Evolutionary conservation across 2,797 vertebrate species (phyloP).

Genomic region (Harpagifer antarcticus): DNA sequence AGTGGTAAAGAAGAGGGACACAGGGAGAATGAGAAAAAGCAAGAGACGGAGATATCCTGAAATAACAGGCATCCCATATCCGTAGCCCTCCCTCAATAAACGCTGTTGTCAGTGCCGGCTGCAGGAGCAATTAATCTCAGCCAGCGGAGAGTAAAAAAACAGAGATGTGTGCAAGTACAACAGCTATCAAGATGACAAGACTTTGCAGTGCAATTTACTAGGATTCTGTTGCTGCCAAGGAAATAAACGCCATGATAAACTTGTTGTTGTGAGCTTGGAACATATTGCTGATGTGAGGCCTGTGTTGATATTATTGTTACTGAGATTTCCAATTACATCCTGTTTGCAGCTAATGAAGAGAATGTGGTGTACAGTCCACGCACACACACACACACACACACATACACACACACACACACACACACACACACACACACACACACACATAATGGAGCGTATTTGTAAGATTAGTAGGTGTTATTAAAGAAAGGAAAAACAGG

Average conservation of each 20-base stretch:
- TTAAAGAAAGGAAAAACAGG: constrained; percentile 18
- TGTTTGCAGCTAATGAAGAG: constrained; percentile 50
- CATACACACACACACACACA: neutral
- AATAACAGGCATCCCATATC: constrained; percentile 67
- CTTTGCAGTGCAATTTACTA: constrained; percentile 69
- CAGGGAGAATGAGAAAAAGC: constrained; percentile 23
- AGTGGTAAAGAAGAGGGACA: constrained; percentile 62
- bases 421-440: no score
- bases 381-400: neutral
- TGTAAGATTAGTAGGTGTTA: constrained; percentile 49
- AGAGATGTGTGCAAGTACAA: constrained; percentile 73
- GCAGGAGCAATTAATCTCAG: constrained; percentile 83
- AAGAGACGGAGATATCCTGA: constrained; percentile 52
- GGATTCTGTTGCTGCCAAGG: constrained; percentile 71
- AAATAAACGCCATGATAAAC: constrained; percentile 76
- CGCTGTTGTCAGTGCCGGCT: constrained; percentile 75
- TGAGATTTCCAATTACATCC: constrained; percentile 74
- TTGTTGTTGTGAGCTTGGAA: constrained; percentile 65
- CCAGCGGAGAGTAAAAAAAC: constrained; percentile 61
- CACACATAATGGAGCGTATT: neutral
- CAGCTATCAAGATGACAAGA: constrained; percentile 82
- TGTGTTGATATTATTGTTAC: constrained; percentile 62
- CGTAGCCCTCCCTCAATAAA: constrained; percentile 75
- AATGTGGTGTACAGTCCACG: constrained; percentile 1
- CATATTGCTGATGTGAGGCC: constrained; percentile 57